Base-by-base conservation (phyloP, 2,888 invertebrate species). In the Macrophya annulata region DNA sequence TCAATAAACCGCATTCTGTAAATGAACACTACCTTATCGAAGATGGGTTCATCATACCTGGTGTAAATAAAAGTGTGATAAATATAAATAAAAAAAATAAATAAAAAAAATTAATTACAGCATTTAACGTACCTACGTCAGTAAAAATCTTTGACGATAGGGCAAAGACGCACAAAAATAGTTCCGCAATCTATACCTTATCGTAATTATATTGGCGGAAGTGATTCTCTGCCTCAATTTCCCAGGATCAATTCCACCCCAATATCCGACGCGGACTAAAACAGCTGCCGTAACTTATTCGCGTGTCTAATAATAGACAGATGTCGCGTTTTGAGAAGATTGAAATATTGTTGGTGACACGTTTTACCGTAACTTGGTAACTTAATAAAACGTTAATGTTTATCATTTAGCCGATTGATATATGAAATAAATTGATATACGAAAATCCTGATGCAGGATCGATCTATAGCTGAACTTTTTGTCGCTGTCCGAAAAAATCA, bases 161-260 rank as follows among this genome's bases (percentile, higher is more conserved):
- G 43, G 43, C 37, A 43, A 43, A 31, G n/a, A 43, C n/a, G 71
- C n/a, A 43, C 71, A n/a, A 43, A 72, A 40, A 43, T 72, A 72
- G 71, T 72, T 72, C 40, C 37, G 71, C 25, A 40, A 72, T 40
- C 40, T 43, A 37, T 31, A 43, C 40, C 43, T 43, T 40, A 62
- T 62, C 62, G 71, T 37, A 72, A 72, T 72, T 72, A 72, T 72
- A 72, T 72, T 43, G 71, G 43, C 43, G 71, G 71, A 72, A 72
- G 40, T 72, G 71, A 43, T 72, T 72, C 21, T n/a, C 15, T n/a
- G 71, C n/a, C 71, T 72, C 9, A 40, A 72, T 31, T 72, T 72
- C 71, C 71, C 43, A 72, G 71, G 71, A 37, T 72, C 43, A 43
- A n/a, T 43, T 72, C 71, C 37, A 72, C 71, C 71, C 71, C 40